Evolutionary conservation across 2,888 invertebrate genomes (phyloP), one percentile per base, ranked within the genome.

Genomic region (Saturnia japonica): DNA sequence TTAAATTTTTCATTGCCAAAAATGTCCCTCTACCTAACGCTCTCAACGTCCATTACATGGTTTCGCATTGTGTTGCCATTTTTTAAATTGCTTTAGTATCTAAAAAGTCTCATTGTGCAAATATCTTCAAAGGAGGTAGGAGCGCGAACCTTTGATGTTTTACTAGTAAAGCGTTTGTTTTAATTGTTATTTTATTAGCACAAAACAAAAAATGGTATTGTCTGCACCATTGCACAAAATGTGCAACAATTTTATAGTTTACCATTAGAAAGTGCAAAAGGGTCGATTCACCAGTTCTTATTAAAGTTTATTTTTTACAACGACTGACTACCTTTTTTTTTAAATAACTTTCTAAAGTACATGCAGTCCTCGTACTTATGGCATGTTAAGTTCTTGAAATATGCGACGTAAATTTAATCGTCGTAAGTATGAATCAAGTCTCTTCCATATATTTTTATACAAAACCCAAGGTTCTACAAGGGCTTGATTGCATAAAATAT

Each of bases 231-330:
- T 85, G 85, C 80, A 80, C 81, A 81, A 85, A 88, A 85, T 83
- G 85, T 79, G 84, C 85, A 78, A 81, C 85, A 78, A 81, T 72
- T 78, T 83, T 83, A 78, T 78, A 71, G 78, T 83, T 85, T 84
- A 80, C 74, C 75, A 81, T 84, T 86, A 85, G 88, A 91, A 90
- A 90, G 89, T 77, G 69, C n/a, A 75, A 73, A 77, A 81, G 79
- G 79, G 75, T 72, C 72, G 71, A 78, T 79, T 82, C 81, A 81
- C 77, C 78, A 74, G 28, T 25, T 74, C 79, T 78, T 76, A 74
- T 42, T 43, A 77, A 81, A 79, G 34, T 66, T 28, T 73, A 71
- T 28, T 72, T 74, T 75, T 72, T 68, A 51, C 8, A 22, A 40
- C 40, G 40, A 16, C 14, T 14, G 28, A 28, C 14, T 60, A 28